Evolutionary conservation across 1,140 invertebrate genomes (phyloP).

Genomic region (Pectinophora gossypiella): DNA sequence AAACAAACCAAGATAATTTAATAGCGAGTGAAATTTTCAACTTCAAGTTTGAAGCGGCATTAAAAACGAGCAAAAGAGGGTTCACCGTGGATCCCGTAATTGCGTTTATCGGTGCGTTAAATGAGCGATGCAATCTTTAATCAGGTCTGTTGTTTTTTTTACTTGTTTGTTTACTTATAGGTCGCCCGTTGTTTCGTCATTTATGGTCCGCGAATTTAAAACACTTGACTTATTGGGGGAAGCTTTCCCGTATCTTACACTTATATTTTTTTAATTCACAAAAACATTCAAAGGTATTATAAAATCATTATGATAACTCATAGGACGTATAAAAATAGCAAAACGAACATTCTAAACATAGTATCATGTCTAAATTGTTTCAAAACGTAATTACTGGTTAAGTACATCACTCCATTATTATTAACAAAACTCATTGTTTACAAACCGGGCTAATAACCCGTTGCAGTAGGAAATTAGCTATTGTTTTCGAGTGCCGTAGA

Average conservation of each 20-base stretch:
- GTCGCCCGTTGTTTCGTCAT: not conserved
- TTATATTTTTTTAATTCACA: too few species aligned
- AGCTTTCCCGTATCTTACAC: too few species aligned
- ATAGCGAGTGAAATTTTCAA: constrained; percentile 10
- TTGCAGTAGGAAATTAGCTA: constrained; percentile 38
- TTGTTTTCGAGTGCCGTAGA: constrained; percentile 36
- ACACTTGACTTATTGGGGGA: too few species aligned
- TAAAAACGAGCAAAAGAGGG: constrained; percentile 24
- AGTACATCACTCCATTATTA: constrained; percentile 6
- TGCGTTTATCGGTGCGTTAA: constrained; percentile 65
- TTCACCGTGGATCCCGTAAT: constrained; percentile 33
- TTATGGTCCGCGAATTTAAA: not conserved
- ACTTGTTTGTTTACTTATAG: constrained; percentile 18
- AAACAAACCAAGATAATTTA: constrained; percentile 8
- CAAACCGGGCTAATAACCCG: constrained; percentile 39
- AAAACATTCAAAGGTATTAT: too few species aligned
- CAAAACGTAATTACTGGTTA: too few species aligned
- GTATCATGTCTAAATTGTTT: too few species aligned
- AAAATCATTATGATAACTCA: too few species aligned
- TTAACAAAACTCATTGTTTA: constrained; percentile 45
- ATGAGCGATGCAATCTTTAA: constrained; percentile 65
- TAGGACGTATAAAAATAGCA: too few species aligned
- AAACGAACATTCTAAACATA: too few species aligned
- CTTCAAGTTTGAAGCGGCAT: constrained; percentile 9
- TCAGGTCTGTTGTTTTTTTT: constrained; percentile 38